Percentiles rank a stretch among this genome's conserved stretches.
phyloP scores from a whole-genome alignment of 2,113 vertebrate species.

The Pavo muticus region DNA sequence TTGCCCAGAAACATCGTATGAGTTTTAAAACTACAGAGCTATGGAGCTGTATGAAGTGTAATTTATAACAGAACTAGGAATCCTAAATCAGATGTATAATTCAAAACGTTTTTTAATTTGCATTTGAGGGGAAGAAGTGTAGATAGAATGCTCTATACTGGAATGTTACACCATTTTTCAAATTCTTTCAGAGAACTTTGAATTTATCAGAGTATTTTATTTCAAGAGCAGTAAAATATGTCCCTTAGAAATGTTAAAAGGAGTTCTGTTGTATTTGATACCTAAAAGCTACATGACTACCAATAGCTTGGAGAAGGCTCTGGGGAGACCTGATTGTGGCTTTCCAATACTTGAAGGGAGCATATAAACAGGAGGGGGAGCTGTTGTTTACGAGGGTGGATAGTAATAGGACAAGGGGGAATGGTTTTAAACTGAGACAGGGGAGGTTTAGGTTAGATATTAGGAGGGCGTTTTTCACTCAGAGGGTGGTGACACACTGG shows the following conservation, averaged over 20 bases:
- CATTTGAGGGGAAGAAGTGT: not conserved
- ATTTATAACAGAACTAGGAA: not conserved
- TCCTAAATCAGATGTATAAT: not conserved
- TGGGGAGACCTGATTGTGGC: too few relatives aligned
- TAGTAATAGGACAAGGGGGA: too few relatives aligned
- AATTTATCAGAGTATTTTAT: conserved; percentile 39
- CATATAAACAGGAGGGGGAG: too few relatives aligned
- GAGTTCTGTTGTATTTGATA: not conserved
- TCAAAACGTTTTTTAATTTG: not conserved
- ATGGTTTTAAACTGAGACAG: too few relatives aligned
- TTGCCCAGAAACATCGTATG: not conserved
- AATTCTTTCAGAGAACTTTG: conserved; percentile 27
- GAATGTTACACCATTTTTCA: not conserved
- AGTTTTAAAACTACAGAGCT: not conserved
- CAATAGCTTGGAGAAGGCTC: too few relatives aligned
- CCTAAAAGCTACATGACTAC: not conserved
- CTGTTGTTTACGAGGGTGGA: too few relatives aligned
- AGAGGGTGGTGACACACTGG: too few relatives aligned
- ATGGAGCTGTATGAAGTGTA: not conserved
- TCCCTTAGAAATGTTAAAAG: not conserved
- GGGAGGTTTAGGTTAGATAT: too few relatives aligned
- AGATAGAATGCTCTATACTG: conserved; percentile 13
- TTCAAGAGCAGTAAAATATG: conserved; percentile 37
- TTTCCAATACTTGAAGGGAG: too few relatives aligned
- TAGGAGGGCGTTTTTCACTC: too few relatives aligned